Percentiles rank a stretch among this genome's conserved stretches.
These are phyloP conservation scores for Sialia sialis DNA, from an alignment of 2,113 vertebrate genomes.

Conservation along the genomic window DNA sequence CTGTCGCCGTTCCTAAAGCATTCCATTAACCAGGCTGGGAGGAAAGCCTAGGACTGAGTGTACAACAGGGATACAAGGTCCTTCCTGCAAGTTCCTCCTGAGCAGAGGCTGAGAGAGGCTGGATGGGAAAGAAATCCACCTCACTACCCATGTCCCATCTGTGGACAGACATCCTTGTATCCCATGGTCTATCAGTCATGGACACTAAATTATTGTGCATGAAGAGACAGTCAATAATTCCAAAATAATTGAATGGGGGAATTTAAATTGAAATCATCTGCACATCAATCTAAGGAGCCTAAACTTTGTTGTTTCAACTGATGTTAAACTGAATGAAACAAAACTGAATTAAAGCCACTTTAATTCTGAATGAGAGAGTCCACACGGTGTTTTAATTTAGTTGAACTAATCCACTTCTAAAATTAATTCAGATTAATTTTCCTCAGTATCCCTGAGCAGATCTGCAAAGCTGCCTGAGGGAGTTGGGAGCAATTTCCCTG, in stretches of 20 bases:
- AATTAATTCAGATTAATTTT: constrained; percentile 66
- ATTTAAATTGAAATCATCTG: background rate
- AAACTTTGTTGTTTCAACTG: background rate
- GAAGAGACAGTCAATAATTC: background rate
- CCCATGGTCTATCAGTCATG: background rate
- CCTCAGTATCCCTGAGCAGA: constrained; percentile 53
- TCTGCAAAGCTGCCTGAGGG: constrained; percentile 50
- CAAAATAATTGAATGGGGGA: background rate
- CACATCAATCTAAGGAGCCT: background rate
- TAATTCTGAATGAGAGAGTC: constrained; percentile 49
- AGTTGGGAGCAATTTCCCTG: constrained; percentile 36
- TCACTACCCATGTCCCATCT: rapidly evolving
- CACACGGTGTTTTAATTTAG: constrained; percentile 59
- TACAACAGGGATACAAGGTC: background rate
- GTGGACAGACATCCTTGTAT: background rate
- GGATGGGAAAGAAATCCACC: background rate
- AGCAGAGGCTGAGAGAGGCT: background rate
- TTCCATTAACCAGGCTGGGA: background rate
- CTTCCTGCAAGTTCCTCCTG: background rate
- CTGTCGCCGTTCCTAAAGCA: background rate
- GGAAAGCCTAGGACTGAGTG: background rate
- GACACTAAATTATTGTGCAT: background rate
- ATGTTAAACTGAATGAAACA: constrained; percentile 2
- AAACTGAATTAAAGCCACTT: constrained; percentile 46
- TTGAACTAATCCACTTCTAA: constrained; percentile 62